These are phyloP conservation scores for Aphidoletes aphidimyza DNA, from an alignment of 2,888 invertebrate species.

Conservation along the genomic window DNA sequence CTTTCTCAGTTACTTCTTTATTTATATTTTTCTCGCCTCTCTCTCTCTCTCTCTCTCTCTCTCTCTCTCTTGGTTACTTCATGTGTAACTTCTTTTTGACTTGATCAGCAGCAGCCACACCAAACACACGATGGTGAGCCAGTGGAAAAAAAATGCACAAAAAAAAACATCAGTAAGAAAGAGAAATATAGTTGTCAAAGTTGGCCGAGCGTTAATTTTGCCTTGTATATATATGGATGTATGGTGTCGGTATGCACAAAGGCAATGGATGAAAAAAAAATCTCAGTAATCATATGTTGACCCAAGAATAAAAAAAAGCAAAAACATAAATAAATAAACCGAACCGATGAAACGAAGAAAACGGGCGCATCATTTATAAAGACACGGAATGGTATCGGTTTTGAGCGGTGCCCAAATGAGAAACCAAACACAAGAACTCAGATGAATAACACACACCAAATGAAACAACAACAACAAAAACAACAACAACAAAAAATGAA, in stretches of 20 bases:
- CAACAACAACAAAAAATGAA: no score
- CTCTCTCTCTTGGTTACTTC: not conserved
- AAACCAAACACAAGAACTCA: not conserved
- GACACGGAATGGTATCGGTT: not conserved
- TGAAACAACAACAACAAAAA: not conserved
- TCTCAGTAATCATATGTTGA: constrained; percentile 49
- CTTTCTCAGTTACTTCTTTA: constrained; percentile 42
- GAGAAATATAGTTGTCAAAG: constrained; percentile 44
- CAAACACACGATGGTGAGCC: not conserved
- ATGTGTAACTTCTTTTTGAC: constrained; percentile 27
- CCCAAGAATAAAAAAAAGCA: constrained; percentile 33
- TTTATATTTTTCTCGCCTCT: not conserved
- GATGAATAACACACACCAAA: not conserved
- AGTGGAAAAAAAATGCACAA: not conserved
- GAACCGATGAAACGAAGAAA: constrained; percentile 21
- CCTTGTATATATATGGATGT: not conserved
- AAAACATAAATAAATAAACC: constrained; percentile 49
- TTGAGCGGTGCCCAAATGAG: not conserved
- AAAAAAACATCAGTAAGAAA: not conserved
- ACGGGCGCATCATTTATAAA: constrained; percentile 34
- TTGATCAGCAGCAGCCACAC: constrained; percentile 5
- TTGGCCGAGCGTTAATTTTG: constrained; percentile 28
- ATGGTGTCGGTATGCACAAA: constrained; percentile 17
- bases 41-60: not conserved
- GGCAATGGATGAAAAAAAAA: constrained; percentile 1